Base-by-base conservation (phyloP, 2,888 invertebrate species). In the Pharmacophagus antenor region DNA sequence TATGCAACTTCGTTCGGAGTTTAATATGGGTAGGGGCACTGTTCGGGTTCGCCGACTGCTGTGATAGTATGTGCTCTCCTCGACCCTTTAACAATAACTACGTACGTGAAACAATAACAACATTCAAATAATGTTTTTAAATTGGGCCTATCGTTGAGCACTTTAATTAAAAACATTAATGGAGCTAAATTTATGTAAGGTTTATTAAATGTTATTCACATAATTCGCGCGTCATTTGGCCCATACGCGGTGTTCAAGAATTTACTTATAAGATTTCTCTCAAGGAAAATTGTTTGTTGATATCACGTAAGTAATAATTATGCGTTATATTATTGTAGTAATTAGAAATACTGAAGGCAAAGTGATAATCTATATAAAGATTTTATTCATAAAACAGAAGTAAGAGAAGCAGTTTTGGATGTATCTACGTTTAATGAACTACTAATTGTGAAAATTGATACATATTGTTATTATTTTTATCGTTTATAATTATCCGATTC, bases 31-130 rank as follows among this genome's bases (percentile, higher is more conserved):
- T 70, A 70, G 80, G 70, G 77, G 67, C 76, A 68, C 73, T 64
- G 65, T 62, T 76, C 76, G 84, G 85, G 76, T 66, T 64, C 59
- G 64, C 82, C 82, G 81, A 78, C 70, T 79, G 85, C 88, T 90
- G 90, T 90, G 90, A 90, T 90, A 89, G 82, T 82, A 78, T 80
- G 85, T 80, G 88, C 82, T 79, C 80, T 77, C 82, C 82, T 79
- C 79, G 68, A 76, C 69, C 77, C 82, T 75, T 66, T 56, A 61
- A 60, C 62, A 59, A 64, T 63, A 53, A 37, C 58, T 52, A 67
- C 58, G 65, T 65, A 66, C 64, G 62, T 62, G 61, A 66, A 66
- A 58, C 63, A 58, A 65, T 69, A 58, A 64, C 59, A 65, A 64
- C 66, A 66, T 62, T 58, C 61, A 56, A 59, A 75, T 72, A 68